These are phyloP conservation scores for Seladonia tumulorum DNA, from an alignment of 2,888 invertebrate genomes.

Conservation along the genomic window DNA sequence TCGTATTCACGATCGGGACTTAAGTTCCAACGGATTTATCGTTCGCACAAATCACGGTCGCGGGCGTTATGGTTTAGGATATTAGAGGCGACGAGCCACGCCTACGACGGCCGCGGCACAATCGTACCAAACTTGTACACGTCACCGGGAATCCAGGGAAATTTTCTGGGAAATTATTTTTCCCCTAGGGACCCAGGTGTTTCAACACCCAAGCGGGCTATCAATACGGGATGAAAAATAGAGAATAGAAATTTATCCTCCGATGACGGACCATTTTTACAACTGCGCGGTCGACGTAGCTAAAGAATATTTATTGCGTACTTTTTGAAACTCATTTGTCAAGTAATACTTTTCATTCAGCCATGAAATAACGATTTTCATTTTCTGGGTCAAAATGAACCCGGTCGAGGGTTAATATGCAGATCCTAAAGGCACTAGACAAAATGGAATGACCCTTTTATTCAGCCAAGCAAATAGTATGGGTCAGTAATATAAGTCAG, in stretches of 20 bases:
- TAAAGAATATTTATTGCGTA: neutral
- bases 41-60: slow-evolving; percentile 43
- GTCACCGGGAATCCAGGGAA: neutral
- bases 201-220: neutral
- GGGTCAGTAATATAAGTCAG: neutral
- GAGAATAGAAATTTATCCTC: neutral
- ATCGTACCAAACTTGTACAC: neutral
- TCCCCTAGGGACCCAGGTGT: neutral
- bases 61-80: slow-evolving; percentile 41
- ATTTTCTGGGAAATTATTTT: neutral
- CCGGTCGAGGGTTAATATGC: neutral
- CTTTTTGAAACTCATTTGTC: neutral
- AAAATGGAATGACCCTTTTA: neutral
- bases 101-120: neutral
- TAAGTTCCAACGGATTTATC: slow-evolving; percentile 50
- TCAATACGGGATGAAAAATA: neutral
- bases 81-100: slow-evolving; percentile 35
- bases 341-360: neutral
- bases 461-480: neutral
- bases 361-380: neutral
- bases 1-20: slow-evolving; percentile 50
- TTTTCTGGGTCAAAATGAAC: neutral
- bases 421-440: neutral
- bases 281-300: neutral
- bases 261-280: neutral